Conservation (phyloP, 2,797 vertebrate genomes). For the Microhierax caerulescens region DNA sequence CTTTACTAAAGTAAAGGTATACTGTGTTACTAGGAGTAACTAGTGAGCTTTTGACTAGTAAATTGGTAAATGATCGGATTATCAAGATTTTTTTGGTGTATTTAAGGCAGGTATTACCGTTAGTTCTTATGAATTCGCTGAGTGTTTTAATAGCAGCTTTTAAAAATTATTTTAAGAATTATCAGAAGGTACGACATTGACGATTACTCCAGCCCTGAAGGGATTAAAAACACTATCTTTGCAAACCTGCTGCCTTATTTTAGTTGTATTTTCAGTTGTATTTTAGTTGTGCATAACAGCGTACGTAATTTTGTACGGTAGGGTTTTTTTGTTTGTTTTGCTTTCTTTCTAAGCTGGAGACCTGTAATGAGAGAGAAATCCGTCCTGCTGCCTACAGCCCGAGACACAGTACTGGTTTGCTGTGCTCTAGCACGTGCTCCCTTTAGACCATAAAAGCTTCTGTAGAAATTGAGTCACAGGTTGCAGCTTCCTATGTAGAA, state of each 20-base stretch:
- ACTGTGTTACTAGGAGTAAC: neutral
- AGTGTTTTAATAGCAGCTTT: neutral
- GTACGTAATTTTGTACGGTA: neutral
- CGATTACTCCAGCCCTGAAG: neutral
- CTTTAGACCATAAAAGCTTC: neutral
- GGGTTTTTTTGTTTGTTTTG: neutral
- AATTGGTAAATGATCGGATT: neutral
- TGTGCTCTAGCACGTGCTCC: neutral
- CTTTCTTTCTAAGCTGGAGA: neutral
- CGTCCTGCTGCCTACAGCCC: neutral
- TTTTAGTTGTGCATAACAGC: neutral
- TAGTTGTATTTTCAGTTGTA: too few relatives aligned
- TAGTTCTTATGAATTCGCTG: neutral
- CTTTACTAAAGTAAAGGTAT: neutral
- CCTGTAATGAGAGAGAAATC: neutral
- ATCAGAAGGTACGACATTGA: neutral
- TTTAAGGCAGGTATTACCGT: neutral
- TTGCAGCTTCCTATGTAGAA: neutral
- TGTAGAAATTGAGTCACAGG: neutral
- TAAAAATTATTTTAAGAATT: neutral
- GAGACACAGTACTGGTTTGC: neutral
- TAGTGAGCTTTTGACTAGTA: neutral
- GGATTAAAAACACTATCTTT: neutral
- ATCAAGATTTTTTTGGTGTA: neutral
- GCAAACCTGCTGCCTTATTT: neutral